Conservation (phyloP, 2,797 vertebrate species). For the Myotis myotis region DNA sequence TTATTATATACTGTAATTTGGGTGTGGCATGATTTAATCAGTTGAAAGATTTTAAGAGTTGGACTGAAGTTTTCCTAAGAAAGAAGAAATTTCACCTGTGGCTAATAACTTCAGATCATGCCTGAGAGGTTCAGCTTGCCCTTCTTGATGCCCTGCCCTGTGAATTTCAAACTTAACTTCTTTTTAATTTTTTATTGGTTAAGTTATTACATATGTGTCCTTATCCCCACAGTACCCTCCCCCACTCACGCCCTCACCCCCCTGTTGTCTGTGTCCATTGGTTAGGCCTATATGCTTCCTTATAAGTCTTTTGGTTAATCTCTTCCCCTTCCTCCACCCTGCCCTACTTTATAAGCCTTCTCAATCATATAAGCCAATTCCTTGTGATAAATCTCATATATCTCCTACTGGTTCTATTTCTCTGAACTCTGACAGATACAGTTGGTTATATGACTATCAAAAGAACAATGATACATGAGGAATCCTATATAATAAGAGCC, state of each 20-base stretch:
- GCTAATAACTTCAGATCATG: background rate
- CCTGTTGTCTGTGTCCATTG: no score
- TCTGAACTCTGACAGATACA: background rate
- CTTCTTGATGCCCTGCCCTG: background rate
- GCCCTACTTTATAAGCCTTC: background rate
- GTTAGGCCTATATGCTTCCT: no score
- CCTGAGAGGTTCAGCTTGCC: background rate
- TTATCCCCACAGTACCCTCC: no score
- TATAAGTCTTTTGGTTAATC: no score
- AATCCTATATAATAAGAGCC: background rate
- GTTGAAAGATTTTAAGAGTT: background rate
- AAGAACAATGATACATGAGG: background rate
- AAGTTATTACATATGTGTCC: no score
- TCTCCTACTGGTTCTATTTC: background rate
- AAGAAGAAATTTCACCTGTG: background rate
- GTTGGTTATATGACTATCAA: background rate
- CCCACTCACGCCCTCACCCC: no score
- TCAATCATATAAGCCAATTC: background rate
- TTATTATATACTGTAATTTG: background rate
- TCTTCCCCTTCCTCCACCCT: no score
- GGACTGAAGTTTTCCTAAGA: background rate
- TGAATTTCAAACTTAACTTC: background rate
- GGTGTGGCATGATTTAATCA: background rate
- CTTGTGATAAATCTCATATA: background rate
- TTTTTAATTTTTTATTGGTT: no score